phyloP scores from a whole-genome alignment of 2,797 vertebrate genomes.

The Paratrypauchen microcephalus region DNA sequence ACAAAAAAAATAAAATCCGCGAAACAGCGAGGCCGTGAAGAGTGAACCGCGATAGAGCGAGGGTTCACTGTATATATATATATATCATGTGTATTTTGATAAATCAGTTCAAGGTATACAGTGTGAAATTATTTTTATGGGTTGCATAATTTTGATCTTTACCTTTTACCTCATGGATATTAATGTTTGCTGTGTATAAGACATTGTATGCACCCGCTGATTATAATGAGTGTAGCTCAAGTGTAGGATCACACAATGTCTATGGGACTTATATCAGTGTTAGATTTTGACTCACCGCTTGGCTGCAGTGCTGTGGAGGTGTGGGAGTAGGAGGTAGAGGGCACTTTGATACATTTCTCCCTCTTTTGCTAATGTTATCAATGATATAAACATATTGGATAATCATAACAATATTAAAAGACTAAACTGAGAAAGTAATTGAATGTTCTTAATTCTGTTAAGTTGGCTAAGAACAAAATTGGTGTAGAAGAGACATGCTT shows the following conservation, averaged over 20 bases:
- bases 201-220: constrained; percentile 1
- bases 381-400: not conserved
- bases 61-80: no score
- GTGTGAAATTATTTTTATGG: no score
- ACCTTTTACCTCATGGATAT: not conserved
- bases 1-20: no score
- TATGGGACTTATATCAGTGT: constrained; percentile 24
- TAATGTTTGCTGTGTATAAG: not conserved
- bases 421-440: not conserved
- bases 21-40: no score
- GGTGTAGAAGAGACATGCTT: not conserved
- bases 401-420: not conserved
- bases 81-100: no score
- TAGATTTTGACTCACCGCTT: constrained; percentile 50
- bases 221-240: constrained; percentile 13
- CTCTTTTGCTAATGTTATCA: no score
- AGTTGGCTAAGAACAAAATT: not conserved
- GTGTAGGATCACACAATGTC: constrained; percentile 31
- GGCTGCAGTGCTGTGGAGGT: constrained; percentile 38
- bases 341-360: no score
- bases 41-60: no score
- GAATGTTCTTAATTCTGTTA: not conserved
- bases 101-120: no score
- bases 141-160: no score
- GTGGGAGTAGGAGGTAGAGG: constrained; percentile 44